These are phyloP conservation scores for Agapornis roseicollis DNA, from an alignment of 2,113 vertebrate species.

Conservation along the genomic window DNA sequence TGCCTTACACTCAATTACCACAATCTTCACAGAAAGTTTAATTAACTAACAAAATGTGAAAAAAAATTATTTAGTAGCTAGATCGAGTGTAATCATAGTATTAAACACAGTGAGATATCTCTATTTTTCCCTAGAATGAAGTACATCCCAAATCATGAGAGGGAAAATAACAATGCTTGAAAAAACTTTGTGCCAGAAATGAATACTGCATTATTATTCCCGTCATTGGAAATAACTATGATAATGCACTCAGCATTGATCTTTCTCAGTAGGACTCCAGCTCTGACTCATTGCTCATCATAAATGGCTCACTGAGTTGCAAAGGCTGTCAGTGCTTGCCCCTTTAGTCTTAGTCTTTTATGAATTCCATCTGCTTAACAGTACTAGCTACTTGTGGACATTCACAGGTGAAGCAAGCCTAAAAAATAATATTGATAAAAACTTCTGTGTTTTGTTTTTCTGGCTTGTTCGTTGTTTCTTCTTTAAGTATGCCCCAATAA, in stretches of 20 bases:
- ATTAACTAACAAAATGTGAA: slow-evolving; percentile 35
- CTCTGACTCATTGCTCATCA: slow-evolving; percentile 64
- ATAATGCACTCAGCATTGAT: slow-evolving; percentile 71
- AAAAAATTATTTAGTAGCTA: neutral
- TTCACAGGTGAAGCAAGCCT: neutral
- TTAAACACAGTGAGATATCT: slow-evolving; percentile 4
- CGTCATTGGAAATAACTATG: slow-evolving; percentile 58
- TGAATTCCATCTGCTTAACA: slow-evolving; percentile 14
- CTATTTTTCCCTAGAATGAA: neutral
- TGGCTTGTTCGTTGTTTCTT: neutral
- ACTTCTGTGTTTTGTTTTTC: neutral
- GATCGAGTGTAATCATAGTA: neutral
- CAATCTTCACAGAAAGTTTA: slow-evolving; percentile 38
- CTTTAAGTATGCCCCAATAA: fast-evolving
- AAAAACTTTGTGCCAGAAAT: slow-evolving; percentile 42
- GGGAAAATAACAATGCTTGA: neutral
- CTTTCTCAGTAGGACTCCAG: slow-evolving; percentile 35
- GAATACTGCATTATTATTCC: slow-evolving; percentile 56
- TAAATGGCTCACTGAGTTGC: slow-evolving; percentile 58
- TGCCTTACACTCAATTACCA: slow-evolving; percentile 21
- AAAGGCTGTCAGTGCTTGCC: slow-evolving; percentile 29
- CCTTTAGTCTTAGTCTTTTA: slow-evolving; percentile 31
- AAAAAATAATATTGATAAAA: neutral
- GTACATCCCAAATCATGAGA: neutral
- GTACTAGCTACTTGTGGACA: neutral